Base-by-base conservation (phyloP, 2,797 vertebrate genomes). In the Manis crassicaudata region DNA sequence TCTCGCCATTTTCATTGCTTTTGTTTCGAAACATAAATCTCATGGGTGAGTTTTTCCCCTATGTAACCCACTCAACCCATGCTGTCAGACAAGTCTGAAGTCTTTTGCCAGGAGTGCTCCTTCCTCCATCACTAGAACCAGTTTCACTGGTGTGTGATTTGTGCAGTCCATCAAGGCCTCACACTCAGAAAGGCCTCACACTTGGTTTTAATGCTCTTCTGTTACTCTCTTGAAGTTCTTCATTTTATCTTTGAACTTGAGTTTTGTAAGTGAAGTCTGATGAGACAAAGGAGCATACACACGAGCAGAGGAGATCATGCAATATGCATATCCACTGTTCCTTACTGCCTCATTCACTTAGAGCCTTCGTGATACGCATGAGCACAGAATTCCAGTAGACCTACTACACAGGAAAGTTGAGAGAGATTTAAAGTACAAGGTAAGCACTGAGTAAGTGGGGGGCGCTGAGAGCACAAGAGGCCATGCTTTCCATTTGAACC, bases 261-360 rank as follows among this genome's bases (percentile, higher is more conserved):
- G 17, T 90, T 93, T 46, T 68, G 21, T 83, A 88, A 85, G 65
- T 72, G 50, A 68, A 92, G 63, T 27, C 32, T 81, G 63, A 27
- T 29, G 58, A 65, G 37, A 77, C 32, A 50, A 63, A 40, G 5
- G 27, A 60, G n/a, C 46, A 35, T 7, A 68, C 5, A 2, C 13
- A 14, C 3, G 79, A 86, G 52, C 12, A 25, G 62, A 73, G 43
- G 62, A 73, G 43, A 54, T 29, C 1, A 11, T 54, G 60, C 43
- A 21, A 11, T 1, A 14, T 5, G 43, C 7, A 32, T 14, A 21
- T 60, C 77, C 81, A 37, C 20, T 7, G 2, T 63, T 75, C 13
- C 37, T 83, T 52, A 79, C 18, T 4, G 6, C 32, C 17, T 25
- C 32, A 5, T 29, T 63, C 54, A 54, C 23, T 23, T 3, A 29